These are phyloP conservation scores for Callyntrura guangdongensis DNA, from an alignment of 2,888 invertebrate genomes.

Conservation along the genomic window DNA sequence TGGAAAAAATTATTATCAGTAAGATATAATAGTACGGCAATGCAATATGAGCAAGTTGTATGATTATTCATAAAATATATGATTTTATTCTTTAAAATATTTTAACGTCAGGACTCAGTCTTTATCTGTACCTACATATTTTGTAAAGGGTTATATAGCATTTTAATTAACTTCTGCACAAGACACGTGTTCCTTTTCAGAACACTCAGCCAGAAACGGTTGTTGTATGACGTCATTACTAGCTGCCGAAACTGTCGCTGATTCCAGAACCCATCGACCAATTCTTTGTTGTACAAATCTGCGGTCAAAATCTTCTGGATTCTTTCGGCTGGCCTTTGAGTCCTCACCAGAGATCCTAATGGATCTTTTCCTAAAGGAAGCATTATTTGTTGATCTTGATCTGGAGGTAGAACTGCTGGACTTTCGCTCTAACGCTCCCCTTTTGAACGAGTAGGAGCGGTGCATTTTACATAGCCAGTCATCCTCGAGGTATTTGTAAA, in stretches of 20 bases:
- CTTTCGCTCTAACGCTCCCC: slow-evolving; percentile 77
- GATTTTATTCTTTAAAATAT: neutral
- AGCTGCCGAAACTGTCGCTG: slow-evolving; percentile 43
- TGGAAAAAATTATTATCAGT: too few species aligned
- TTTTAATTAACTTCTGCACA: neutral
- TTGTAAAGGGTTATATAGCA: neutral
- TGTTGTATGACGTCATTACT: too few species aligned
- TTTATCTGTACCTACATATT: neutral
- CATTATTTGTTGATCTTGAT: slow-evolving; percentile 76
- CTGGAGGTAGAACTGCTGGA: slow-evolving; percentile 78
- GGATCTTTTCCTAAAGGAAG: slow-evolving; percentile 75
- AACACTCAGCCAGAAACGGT: too few species aligned
- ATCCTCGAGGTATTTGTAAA: slow-evolving; percentile 89
- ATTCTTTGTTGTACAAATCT: slow-evolving; percentile 77
- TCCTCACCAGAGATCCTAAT: slow-evolving; percentile 67
- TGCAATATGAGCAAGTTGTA: too few species aligned
- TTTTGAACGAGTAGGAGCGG: slow-evolving; percentile 68
- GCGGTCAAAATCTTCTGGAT: slow-evolving; percentile 74
- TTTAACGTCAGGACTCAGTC: neutral
- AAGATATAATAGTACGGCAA: too few species aligned
- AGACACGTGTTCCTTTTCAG: too few species aligned
- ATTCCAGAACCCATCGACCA: slow-evolving; percentile 76
- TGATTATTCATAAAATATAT: slow-evolving; percentile 13
- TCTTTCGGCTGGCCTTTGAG: slow-evolving; percentile 33
- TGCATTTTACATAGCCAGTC: slow-evolving; percentile 86